Conservation (phyloP, 1,140 invertebrate species). For the Drosophila bocqueti region DNA sequence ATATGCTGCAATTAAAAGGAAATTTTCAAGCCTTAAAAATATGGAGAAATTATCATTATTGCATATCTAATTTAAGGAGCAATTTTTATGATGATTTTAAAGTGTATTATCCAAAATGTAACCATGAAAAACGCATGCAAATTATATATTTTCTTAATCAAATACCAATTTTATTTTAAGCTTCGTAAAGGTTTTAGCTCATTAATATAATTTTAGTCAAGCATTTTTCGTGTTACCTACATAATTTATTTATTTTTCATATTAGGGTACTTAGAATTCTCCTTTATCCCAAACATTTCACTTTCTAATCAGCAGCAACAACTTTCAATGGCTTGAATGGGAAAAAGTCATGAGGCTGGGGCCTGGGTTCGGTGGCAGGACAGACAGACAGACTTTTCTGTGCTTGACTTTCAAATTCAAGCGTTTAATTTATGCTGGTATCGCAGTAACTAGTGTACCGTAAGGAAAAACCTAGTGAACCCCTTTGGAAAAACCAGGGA, state of each 20-base stretch:
- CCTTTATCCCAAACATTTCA: slow-evolving; percentile 28
- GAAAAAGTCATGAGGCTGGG: slow-evolving; percentile 11
- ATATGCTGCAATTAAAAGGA: too few species aligned
- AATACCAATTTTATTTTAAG: neutral
- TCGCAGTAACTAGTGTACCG: slow-evolving; percentile 44
- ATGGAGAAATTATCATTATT: too few species aligned
- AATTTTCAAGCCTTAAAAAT: too few species aligned
- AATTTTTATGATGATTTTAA: too few species aligned
- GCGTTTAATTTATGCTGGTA: slow-evolving; percentile 76
- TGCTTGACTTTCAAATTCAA: slow-evolving; percentile 71
- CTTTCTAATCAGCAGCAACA: slow-evolving; percentile 74
- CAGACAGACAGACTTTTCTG: slow-evolving; percentile 36
- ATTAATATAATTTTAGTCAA: too few species aligned
- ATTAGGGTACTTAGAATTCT: neutral
- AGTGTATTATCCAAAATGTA: too few species aligned
- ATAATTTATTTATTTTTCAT: too few species aligned
- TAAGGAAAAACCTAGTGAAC: slow-evolving; percentile 37
- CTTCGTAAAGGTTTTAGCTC: neutral
- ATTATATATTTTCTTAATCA: too few species aligned
- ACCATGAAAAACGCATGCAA: too few species aligned
- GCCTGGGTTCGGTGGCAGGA: neutral
- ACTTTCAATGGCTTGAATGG: slow-evolving; percentile 53
- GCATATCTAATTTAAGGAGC: too few species aligned
- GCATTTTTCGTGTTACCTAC: too few species aligned
- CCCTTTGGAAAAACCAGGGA: slow-evolving; percentile 9